phyloP scores from a whole-genome alignment of 2,888 invertebrate species.

The Andrena bicolor region DNA sequence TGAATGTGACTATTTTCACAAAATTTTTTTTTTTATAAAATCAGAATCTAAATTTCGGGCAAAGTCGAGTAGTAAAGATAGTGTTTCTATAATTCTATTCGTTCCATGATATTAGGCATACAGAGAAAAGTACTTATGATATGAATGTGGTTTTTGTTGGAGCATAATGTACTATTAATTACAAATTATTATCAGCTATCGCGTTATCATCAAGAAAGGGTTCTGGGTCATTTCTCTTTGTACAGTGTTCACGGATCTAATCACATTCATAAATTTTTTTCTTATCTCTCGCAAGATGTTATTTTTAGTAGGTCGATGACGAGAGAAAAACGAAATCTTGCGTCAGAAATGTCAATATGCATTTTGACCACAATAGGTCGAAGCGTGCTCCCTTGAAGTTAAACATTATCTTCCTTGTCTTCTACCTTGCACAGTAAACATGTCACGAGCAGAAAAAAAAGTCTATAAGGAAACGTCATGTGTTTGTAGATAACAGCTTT shows the following conservation, averaged over 20 bases:
- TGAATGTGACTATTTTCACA: too few species aligned
- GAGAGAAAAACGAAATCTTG: constrained; percentile 68
- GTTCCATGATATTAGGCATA: neutral
- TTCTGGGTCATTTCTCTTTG: constrained; percentile 54
- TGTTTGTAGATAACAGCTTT: constrained; percentile 2
- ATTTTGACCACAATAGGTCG: constrained; percentile 46
- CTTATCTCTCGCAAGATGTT: constrained; percentile 46
- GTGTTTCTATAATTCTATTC: constrained; percentile 6
- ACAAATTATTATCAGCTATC: constrained; percentile 51
- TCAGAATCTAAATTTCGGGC: too few species aligned
- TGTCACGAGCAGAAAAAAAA: too few species aligned
- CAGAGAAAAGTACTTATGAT: neutral
- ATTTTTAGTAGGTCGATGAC: constrained; percentile 66
- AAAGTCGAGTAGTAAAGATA: too few species aligned
- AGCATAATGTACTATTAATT: constrained; percentile 35
- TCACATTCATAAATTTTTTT: constrained; percentile 58
- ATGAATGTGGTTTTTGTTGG: neutral
- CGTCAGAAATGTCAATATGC: constrained; percentile 65
- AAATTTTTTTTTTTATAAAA: too few species aligned
- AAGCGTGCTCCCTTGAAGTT: neutral
- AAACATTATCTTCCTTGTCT: constrained; percentile 19
- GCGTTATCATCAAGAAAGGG: constrained; percentile 53
- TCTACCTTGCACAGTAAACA: neutral
- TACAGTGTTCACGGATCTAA: constrained; percentile 47
- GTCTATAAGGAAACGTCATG: neutral